Evolutionary conservation across 2,113 vertebrate species (phyloP), one percentile per base, ranked within the genome.

Genomic region (Neolamprologus ventralis): DNA sequence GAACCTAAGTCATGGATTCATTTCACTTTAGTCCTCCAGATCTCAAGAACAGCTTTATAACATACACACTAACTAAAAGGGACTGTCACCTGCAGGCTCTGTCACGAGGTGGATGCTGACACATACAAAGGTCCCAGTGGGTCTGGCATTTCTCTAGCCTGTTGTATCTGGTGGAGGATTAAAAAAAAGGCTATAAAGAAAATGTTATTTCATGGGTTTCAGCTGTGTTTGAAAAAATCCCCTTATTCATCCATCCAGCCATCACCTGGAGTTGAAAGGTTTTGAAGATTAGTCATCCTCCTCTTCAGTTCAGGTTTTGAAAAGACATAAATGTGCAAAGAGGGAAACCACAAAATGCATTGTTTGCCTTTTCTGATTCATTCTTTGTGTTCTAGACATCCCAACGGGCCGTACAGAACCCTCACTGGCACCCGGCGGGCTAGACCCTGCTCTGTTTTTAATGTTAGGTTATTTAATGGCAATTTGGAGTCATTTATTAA

Each of bases 401-500:
- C 97, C 96, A 97, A 97, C 92, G 96, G 98, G 95, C 97, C 96
- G 93, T 96, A 97, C 96, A 98, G 97, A 94, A 97, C 97, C 95
- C 97, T 96, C 96, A 97, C 97, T 96, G 98, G 97, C 97, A 96
- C 96, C 95, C 97, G 96, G 96, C 97, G 97, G 95, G 94, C 96
- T 96, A 97, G 97, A 94, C 97, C 97, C 95, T 96, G 96, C 93
- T 98, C 98, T 88, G 96, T 98, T 80, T 98, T 95, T 98, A 98
- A 96, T 96, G 96, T 97, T 98, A 98, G 97, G 94, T 98, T 98
- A 96, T 99, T 98, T 98, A 98, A 98, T 97, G 98, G 97, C 96
- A 97, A 98, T 97, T 96, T 99, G 98, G 97, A 98, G 96, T 97
- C 97, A 28, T 99, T 98, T 96, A 96, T 99, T 95, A 97, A 98